Evolutionary conservation across 2,797 vertebrate species (phyloP).

Genomic region (Epinephelus awoara): DNA sequence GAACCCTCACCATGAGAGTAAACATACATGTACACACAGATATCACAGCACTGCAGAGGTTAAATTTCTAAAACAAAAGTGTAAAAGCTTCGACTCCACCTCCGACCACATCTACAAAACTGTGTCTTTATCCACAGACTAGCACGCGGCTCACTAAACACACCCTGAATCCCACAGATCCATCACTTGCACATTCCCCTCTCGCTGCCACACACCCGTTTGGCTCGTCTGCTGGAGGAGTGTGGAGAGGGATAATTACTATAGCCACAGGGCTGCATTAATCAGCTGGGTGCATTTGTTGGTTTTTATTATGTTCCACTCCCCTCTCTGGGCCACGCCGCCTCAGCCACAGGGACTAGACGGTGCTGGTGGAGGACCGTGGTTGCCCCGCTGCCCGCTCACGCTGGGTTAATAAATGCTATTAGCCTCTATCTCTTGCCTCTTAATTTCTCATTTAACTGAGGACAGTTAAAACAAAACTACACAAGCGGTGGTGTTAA

Average conservation of each 20-base stretch:
- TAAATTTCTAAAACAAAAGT: constrained; percentile 6
- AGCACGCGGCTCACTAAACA: constrained; percentile 31
- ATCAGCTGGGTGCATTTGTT: constrained; percentile 94
- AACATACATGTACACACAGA: neutral
- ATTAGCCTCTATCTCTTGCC: constrained; percentile 82
- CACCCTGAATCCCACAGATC: constrained; percentile 51
- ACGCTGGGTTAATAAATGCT: constrained; percentile 84
- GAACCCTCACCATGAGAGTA: neutral
- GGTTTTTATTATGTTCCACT: constrained; percentile 87
- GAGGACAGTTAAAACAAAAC: constrained; percentile 74
- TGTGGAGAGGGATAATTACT: constrained; percentile 93
- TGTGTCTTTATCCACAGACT: constrained; percentile 35
- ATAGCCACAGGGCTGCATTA: constrained; percentile 94
- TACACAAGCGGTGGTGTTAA: constrained; percentile 68
- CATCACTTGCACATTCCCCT: constrained; percentile 61
- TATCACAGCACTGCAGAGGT: neutral
- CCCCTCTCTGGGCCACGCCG: constrained; percentile 79
- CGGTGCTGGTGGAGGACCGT: constrained; percentile 52
- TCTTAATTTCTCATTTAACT: constrained; percentile 82
- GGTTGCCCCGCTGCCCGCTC: constrained; percentile 63
- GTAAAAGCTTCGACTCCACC: constrained; percentile 25
- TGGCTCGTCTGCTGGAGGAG: constrained; percentile 84
- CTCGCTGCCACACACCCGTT: constrained; percentile 67
- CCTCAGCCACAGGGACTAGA: constrained; percentile 60
- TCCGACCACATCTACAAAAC: constrained; percentile 25